Evolutionary conservation across 1,140 invertebrate species (phyloP).

Genomic region (Bombus breviceps): DNA sequence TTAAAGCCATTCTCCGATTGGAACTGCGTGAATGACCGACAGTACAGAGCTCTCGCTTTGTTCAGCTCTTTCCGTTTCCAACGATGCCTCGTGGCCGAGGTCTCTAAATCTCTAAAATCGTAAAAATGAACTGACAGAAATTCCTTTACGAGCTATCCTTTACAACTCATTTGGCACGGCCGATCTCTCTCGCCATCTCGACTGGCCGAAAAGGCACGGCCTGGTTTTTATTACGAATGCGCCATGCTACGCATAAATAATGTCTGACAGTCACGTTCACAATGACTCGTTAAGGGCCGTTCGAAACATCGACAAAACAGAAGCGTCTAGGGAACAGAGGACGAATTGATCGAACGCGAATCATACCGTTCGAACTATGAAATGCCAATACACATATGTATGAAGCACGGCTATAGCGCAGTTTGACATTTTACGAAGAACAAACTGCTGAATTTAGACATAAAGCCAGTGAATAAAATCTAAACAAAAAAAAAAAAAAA

Average conservation of each 20-base stretch:
- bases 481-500: no score
- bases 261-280: conserved; percentile 49
- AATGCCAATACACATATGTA: not conserved
- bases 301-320: conserved; percentile 36
- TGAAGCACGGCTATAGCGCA: not conserved
- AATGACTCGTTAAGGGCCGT: conserved; percentile 67
- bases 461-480: no score
- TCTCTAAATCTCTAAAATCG: conserved; percentile 47
- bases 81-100: not conserved
- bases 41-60: not conserved
- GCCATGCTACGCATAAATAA: conserved; percentile 67
- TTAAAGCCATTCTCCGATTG: not conserved
- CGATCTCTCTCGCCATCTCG: conserved; percentile 42
- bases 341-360: conserved; percentile 15
- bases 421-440: not conserved
- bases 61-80: not conserved
- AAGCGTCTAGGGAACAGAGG: not conserved
- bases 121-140: conserved; percentile 60
- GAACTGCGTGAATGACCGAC: no score
- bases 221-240: conserved; percentile 66
- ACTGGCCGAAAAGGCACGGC: not conserved
- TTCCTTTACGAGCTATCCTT: conserved; percentile 56
- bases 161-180: conserved; percentile 69
- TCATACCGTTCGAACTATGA: conserved; percentile 5
- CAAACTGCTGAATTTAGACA: conserved; percentile 12